Evolutionary conservation across 2,113 vertebrate genomes (phyloP).

Genomic region (Corynorhinus townsendii): DNA sequence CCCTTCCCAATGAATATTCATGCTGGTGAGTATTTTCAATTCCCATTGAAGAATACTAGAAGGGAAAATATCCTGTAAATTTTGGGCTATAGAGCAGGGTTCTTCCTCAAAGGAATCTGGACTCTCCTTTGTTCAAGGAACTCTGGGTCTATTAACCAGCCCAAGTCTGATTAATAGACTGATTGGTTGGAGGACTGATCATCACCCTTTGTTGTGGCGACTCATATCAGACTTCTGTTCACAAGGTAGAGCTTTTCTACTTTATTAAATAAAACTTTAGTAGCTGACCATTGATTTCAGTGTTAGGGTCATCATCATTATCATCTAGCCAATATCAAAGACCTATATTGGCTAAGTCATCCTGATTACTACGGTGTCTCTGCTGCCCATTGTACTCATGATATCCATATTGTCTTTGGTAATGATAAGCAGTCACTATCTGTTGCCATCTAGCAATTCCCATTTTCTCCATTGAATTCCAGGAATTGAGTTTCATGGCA

Average conservation of each 20-base stretch:
- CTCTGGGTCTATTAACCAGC: background rate
- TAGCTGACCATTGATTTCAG: background rate
- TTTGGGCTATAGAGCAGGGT: background rate
- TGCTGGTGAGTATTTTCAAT: background rate
- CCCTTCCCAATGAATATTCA: background rate
- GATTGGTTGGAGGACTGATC: background rate
- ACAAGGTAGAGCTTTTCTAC: background rate
- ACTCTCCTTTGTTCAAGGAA: background rate
- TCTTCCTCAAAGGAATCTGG: background rate
- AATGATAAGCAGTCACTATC: background rate
- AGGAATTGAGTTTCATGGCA: background rate
- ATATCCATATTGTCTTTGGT: background rate
- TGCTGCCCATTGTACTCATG: background rate
- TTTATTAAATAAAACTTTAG: background rate
- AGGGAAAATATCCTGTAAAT: background rate
- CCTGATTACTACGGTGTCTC: background rate
- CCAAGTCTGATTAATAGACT: background rate
- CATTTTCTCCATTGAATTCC: background rate
- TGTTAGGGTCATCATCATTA: background rate
- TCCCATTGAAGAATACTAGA: background rate
- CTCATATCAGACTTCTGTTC: background rate
- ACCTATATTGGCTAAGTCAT: background rate
- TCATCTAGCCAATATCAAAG: background rate
- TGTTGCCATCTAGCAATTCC: background rate
- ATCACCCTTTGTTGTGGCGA: background rate